Evolutionary conservation across 2,888 invertebrate species (phyloP).

Genomic region (Anorthoa munda): DNA sequence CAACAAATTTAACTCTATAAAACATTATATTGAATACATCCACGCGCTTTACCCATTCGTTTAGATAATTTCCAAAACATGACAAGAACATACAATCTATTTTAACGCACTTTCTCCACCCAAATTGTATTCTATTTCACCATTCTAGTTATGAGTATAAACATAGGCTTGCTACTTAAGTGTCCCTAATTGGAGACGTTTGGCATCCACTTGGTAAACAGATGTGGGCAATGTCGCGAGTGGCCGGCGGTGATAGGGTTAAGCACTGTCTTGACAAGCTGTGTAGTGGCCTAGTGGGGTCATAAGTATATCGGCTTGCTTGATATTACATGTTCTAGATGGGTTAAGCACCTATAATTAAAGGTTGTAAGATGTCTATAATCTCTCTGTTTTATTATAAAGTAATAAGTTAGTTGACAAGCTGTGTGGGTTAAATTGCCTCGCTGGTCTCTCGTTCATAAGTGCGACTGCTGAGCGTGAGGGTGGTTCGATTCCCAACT

Average conservation of each 20-base stretch:
- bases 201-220: constrained; percentile 52
- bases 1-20: too few relatives aligned
- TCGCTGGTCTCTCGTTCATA: too few relatives aligned
- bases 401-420: too few relatives aligned
- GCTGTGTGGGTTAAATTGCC: too few relatives aligned
- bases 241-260: constrained; percentile 51
- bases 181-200: constrained; percentile 40
- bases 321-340: neutral
- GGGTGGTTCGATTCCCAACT: too few relatives aligned
- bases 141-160: constrained; percentile 8
- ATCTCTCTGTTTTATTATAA: too few relatives aligned
- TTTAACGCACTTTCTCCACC: neutral
- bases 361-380: too few relatives aligned
- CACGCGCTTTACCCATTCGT: too few relatives aligned
- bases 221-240: constrained; percentile 52
- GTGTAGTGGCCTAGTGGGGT: neutral
- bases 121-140: neutral
- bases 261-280: constrained; percentile 29
- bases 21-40: too few relatives aligned
- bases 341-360: too few relatives aligned
- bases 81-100: neutral
- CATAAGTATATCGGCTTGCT: neutral
- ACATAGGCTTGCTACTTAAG: constrained; percentile 32
- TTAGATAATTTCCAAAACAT: neutral
- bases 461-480: too few relatives aligned